phyloP scores from a whole-genome alignment of 2,113 vertebrate species.

The Hippoglossus stenolepis region DNA sequence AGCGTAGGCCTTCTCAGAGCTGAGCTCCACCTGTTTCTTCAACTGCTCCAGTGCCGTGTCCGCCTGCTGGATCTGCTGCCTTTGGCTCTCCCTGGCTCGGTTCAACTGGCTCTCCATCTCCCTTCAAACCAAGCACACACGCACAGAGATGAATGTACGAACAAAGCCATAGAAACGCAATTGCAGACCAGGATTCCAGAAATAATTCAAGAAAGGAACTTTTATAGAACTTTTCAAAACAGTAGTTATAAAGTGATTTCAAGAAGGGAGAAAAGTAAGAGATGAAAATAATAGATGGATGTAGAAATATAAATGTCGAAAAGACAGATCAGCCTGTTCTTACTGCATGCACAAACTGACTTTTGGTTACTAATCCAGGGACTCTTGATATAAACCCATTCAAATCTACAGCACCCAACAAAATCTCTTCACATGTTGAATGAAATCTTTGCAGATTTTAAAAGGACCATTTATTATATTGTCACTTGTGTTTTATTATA shows the following conservation, averaged over 20 bases:
- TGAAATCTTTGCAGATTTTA: background rate
- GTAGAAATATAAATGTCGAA: background rate
- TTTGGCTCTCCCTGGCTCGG: slow-evolving; percentile 87
- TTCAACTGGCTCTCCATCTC: slow-evolving; percentile 91
- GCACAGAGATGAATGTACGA: slow-evolving; percentile 15
- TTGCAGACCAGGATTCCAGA: slow-evolving; percentile 12
- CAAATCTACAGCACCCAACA: background rate
- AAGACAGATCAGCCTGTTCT: background rate
- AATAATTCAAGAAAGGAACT: slow-evolving; percentile 11
- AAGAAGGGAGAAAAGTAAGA: background rate
- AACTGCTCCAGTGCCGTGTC: slow-evolving; percentile 92
- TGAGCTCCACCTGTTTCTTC: slow-evolving; percentile 94
- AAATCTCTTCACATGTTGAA: background rate
- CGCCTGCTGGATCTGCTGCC: slow-evolving; percentile 90
- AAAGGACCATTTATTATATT: background rate
- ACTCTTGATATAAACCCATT: background rate
- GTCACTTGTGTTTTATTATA: background rate
- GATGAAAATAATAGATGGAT: slow-evolving; percentile 2
- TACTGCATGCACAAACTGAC: background rate
- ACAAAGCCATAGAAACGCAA: slow-evolving; percentile 28
- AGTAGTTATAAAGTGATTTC: slow-evolving; percentile 9
- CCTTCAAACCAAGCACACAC: slow-evolving; percentile 83
- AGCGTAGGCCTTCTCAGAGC: slow-evolving; percentile 90
- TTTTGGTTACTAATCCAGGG: no score
- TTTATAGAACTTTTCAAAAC: slow-evolving; percentile 20